Base-by-base conservation (phyloP, 2,797 vertebrate genomes). In the Phataginus tricuspis region DNA sequence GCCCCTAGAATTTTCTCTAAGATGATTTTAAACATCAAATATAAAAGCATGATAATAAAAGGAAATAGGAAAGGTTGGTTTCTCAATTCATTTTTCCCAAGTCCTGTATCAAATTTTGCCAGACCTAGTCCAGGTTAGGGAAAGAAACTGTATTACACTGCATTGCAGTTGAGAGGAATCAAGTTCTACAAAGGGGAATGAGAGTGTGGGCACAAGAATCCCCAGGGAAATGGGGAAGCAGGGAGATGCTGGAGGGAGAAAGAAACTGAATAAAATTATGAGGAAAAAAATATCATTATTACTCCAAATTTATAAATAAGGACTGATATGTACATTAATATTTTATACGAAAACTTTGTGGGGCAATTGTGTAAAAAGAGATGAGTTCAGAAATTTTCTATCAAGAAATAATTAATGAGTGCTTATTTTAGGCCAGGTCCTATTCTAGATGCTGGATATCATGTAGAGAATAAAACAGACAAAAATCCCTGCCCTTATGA, bases 311-410 rank as follows among this genome's bases (percentile, higher is more conserved):
- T 89, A 21, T 68, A 55, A 55, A 42, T 74, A 88, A 78, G 83
- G 34, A 78, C 7, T 2, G 25, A 95, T 45, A 13, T n/a, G 64
- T 25, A 75, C 4, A 77, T 4, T 21, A 61, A 79, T 71, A 9
- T 4, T 5, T 79, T 75, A 53, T 12, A 75, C 90, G 53, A 14
- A 29, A 21, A 9, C 5, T 92, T 83, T n/a, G 49, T 66, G 42
- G 45, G 15, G 53, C 95, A 96, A 80, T 39, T 64, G 8, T 79
- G 25, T 39, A 83, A 69, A 85, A 82, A 72, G 37, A 45, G 59
- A 57, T 27, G 15, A 74, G n/a, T 75, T 79, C 51, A 92, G 37
- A 90, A 94, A 94, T 45, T 79, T 83, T 34, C 37, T 42, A 82
- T 42, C 15, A 87, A 66, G 29, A 51, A 92, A 86, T 74, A 84